Evolutionary conservation across 2,888 invertebrate species (phyloP).

Genomic region (Drosophila peninsularis): DNA sequence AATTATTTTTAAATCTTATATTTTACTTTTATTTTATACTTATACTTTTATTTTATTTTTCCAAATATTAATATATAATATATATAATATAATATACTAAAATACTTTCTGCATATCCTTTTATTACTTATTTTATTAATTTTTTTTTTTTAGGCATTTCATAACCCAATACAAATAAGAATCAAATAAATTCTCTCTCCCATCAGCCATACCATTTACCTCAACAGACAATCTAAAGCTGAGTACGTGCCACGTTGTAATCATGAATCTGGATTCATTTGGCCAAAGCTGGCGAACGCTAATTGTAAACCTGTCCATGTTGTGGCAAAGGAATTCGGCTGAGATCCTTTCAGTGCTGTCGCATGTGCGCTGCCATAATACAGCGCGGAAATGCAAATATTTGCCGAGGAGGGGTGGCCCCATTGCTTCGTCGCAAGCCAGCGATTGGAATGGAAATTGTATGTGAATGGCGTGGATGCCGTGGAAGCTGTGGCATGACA

Average conservation of each 20-base stretch:
- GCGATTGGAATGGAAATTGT: slow-evolving; percentile 65
- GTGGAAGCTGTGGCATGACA: slow-evolving; percentile 43
- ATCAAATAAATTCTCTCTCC: background rate
- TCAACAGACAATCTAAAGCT: background rate
- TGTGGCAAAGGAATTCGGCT: slow-evolving; percentile 22
- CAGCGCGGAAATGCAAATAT: slow-evolving; percentile 68
- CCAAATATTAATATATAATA: no score
- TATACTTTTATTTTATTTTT: no score
- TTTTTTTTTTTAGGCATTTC: background rate
- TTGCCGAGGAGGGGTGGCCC: slow-evolving; percentile 25
- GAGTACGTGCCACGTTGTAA: background rate
- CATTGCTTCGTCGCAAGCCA: slow-evolving; percentile 31
- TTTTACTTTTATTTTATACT: no score
- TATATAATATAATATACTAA: no score
- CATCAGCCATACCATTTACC: background rate
- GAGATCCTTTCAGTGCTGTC: slow-evolving; percentile 36
- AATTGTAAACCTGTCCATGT: slow-evolving; percentile 37
- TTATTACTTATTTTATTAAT: no score
- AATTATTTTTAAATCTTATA: no score
- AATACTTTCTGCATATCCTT: no score
- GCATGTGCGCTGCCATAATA: slow-evolving; percentile 2
- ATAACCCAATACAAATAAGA: background rate
- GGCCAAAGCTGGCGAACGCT: slow-evolving; percentile 10
- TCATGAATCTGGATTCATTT: slow-evolving; percentile 2
- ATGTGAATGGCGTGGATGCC: slow-evolving; percentile 1